A percentile compares a stretch with the other conserved stretches of the same genome.
Evolutionary conservation across 2,888 invertebrate species (phyloP).

Genomic region (Peribatodes rhomboidaria): DNA sequence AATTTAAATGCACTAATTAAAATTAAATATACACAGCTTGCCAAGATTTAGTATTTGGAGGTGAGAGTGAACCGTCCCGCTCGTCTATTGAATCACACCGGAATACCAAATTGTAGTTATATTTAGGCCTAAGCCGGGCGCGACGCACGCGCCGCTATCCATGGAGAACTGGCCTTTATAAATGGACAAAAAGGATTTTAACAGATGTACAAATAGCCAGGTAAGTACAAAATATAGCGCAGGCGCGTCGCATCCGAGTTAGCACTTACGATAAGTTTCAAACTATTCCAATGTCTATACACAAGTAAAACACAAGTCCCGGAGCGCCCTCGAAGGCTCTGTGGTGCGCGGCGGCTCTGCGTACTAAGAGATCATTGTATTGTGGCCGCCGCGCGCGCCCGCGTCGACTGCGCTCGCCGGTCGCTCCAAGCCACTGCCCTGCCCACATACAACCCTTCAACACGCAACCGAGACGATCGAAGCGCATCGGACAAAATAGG

Average conservation of each 20-base stretch:
- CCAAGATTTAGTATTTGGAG: conserved; percentile 49
- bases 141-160: conserved; percentile 16
- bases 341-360: conserved; percentile 23
- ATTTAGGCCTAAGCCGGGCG: conserved; percentile 25
- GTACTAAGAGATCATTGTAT: conserved; percentile 47
- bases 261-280: conserved; percentile 67
- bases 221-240: conserved; percentile 48
- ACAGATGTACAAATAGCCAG: conserved; percentile 45
- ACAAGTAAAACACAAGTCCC: conserved; percentile 78
- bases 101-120: conserved; percentile 62
- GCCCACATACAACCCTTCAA: neutral
- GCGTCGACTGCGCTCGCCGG: neutral
- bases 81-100: conserved; percentile 58
- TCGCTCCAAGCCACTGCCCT: neutral
- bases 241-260: conserved; percentile 57
- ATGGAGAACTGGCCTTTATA: conserved; percentile 49
- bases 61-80: conserved; percentile 67
- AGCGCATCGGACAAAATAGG: too few species aligned
- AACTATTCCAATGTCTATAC: conserved; percentile 76
- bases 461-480: neutral
- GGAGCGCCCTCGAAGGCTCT: conserved; percentile 58
- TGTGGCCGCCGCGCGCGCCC: conserved; percentile 24
- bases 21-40: conserved; percentile 60
- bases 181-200: conserved; percentile 48
- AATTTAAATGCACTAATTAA: conserved; percentile 73